Percentiles rank a stretch among this genome's conserved stretches.
Evolutionary conservation across 2,888 invertebrate genomes (phyloP).

Genomic region (Morpho achilles): DNA sequence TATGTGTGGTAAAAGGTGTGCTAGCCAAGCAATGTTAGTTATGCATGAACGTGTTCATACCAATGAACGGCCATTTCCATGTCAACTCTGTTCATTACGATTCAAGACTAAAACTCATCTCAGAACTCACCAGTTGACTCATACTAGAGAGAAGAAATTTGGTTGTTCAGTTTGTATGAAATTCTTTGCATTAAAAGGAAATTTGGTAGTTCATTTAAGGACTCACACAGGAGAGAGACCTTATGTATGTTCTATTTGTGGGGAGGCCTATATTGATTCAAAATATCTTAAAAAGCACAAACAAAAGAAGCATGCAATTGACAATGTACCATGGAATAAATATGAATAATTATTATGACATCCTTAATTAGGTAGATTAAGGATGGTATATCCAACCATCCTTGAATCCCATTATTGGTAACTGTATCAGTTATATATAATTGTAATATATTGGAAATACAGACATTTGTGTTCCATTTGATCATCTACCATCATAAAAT

Average conservation of each 20-base stretch:
- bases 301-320: conserved; percentile 64
- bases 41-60: conserved; percentile 76
- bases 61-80: conserved; percentile 69
- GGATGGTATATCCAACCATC: too few species aligned
- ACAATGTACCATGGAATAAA: conserved; percentile 66
- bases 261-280: conserved; percentile 73
- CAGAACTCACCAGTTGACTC: conserved; percentile 70
- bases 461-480: too few species aligned
- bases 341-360: conserved; percentile 35
- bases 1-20: conserved; percentile 65
- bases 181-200: conserved; percentile 73
- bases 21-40: conserved; percentile 70
- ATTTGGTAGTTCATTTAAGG: conserved; percentile 69
- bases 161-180: conserved; percentile 76
- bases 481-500: too few species aligned
- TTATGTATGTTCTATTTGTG: conserved; percentile 65
- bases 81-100: conserved; percentile 61
- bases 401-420: too few species aligned
- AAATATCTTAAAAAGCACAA: conserved; percentile 76
- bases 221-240: conserved; percentile 76
- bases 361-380: too few species aligned
- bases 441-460: too few species aligned
- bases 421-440: too few species aligned
- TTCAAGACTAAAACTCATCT: conserved; percentile 75
- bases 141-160: conserved; percentile 73